Base-by-base conservation (phyloP, 1,140 invertebrate species). In the Drosophila sproati region DNA sequence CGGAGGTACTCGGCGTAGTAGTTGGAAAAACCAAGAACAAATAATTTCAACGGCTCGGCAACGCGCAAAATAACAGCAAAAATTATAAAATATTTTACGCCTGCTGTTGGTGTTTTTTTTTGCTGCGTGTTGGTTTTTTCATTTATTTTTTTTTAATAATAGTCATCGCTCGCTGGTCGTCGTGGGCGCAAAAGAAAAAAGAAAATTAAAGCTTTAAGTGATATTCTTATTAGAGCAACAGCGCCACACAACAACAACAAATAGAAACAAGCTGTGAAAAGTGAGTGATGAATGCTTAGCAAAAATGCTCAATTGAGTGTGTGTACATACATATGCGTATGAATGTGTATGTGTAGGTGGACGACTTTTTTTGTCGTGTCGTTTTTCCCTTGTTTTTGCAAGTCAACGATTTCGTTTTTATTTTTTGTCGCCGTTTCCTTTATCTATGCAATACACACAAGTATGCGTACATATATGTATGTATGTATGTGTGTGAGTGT, bases 1-100 rank as follows among this genome's bases (percentile, higher is more conserved):
- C 82, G 61, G 83, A 82, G 82, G 83, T 87, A 82, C 83, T 39
- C 10, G 10, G 77, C 76, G 82, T 51, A 79, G 80, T 82, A 79
- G 79, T 87, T 73, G 69, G 10, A 82, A 63, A 8, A 48, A 82
- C 64, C 43, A 73, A 76, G 50, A 77, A 55, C 8, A 67, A 50
- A 48, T 56, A 68, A 68, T 59, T 20, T 68, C 48, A 69, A 52
- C 66, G 12, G 37, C 63, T 50, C 52, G 54, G 35, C 45, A 20
- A 20, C 59, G 61, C 63, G 35, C 55, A 67, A 80, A 81, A 52
- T 56, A 82, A 67, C 63, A 67, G 64, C 64, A 75, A 52, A 70
- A 75, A 85, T 77, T 77, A 77, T 68, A 72, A 76, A 80, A 83
- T 83, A 83, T 79, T 78, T 61, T 76, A 83, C 69, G 72, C 37